These are phyloP conservation scores for Dasyurus viverrinus DNA, from an alignment of 2,113 vertebrate species.

Conservation along the genomic window DNA sequence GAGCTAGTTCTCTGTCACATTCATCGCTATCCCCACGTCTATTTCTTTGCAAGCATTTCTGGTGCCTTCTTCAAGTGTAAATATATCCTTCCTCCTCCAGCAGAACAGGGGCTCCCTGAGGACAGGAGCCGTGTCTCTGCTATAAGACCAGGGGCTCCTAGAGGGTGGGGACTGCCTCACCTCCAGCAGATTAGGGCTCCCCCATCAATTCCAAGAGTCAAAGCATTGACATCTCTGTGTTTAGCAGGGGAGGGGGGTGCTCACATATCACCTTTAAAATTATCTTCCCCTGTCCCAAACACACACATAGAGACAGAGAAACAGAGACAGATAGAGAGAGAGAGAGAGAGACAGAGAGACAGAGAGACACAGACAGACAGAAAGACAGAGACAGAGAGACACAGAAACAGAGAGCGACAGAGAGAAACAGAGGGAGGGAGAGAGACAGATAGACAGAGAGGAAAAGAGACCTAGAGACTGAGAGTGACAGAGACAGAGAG, in stretches of 20 bases:
- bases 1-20: conserved; percentile 51
- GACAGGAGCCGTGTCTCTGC: conserved; percentile 45
- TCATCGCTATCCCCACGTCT: conserved; percentile 59
- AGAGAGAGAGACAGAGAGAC: too few relatives aligned
- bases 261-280: neutral
- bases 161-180: neutral
- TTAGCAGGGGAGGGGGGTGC: neutral
- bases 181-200: neutral
- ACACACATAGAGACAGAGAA: neutral
- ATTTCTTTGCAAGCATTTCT: conserved; percentile 67
- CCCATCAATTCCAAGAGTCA: neutral
- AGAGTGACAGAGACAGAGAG: neutral
- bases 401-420: too few relatives aligned
- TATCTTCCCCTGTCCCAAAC: neutral
- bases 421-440: too few relatives aligned
- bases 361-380: too few relatives aligned
- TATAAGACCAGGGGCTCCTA: neutral
- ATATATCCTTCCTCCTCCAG: conserved; percentile 45
- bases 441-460: too few relatives aligned
- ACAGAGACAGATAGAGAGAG: too few relatives aligned
- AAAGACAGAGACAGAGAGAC: too few relatives aligned
- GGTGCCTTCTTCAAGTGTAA: conserved; percentile 59
- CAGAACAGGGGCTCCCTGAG: conserved; percentile 62
- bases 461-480: too few relatives aligned
- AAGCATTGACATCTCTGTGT: neutral